These are phyloP conservation scores for Cerceris ruficornis DNA, from an alignment of 2,888 invertebrate species.

Conservation along the genomic window DNA sequence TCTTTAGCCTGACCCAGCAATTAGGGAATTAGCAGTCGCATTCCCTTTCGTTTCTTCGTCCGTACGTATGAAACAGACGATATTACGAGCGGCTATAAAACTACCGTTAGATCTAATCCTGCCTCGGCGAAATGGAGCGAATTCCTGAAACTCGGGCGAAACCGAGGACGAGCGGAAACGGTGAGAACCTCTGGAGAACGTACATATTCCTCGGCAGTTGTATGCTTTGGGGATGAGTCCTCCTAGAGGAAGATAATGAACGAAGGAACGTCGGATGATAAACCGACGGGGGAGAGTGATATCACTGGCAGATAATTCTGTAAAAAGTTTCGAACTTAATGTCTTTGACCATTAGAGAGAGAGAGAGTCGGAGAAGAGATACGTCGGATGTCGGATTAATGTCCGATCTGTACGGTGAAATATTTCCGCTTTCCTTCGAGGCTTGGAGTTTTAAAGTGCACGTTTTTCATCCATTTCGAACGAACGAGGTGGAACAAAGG, in stretches of 20 bases:
- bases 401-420: constrained; percentile 19
- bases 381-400: constrained; percentile 42
- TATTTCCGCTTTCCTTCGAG: constrained; percentile 38
- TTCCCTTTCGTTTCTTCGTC: constrained; percentile 22
- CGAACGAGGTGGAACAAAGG: neutral
- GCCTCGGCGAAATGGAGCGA: neutral
- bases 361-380: constrained; percentile 23
- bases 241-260: constrained; percentile 53
- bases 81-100: constrained; percentile 20
- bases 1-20: constrained; percentile 14
- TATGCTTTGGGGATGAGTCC: constrained; percentile 59
- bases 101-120: constrained; percentile 26
- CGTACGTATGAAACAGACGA: neutral
- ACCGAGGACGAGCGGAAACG: too few species aligned
- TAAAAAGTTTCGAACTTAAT: constrained; percentile 59
- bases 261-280: constrained; percentile 49
- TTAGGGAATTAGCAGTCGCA: constrained; percentile 31
- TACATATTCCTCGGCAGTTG: constrained; percentile 25
- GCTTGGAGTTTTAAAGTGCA: neutral
- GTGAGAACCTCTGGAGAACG: constrained; percentile 33
- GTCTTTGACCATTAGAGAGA: constrained; percentile 51
- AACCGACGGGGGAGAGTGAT: constrained; percentile 33
- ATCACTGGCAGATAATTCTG: constrained; percentile 48
- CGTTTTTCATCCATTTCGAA: constrained; percentile 7
- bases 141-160: constrained; percentile 8